Evolutionary conservation across 2,888 invertebrate genomes (phyloP).

Genomic region (Trachelus tabidus): DNA sequence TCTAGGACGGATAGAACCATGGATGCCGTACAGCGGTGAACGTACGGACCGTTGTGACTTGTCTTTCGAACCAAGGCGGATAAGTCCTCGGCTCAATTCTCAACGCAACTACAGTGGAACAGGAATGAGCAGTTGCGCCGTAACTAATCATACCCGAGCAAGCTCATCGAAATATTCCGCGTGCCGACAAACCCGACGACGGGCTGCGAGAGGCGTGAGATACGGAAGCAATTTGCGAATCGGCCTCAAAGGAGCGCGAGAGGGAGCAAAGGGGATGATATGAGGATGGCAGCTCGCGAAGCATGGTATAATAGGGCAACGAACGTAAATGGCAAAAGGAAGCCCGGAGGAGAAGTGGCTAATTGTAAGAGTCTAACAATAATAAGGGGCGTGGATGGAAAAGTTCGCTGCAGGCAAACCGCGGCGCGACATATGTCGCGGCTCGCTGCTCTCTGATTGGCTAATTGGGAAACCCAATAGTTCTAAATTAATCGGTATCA

Average conservation of each 20-base stretch:
- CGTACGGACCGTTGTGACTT: background rate
- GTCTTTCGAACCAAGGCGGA: background rate
- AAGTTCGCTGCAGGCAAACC: slow-evolving; percentile 27
- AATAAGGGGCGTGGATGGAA: background rate
- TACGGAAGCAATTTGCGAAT: background rate
- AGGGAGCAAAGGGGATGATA: background rate
- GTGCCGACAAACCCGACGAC: background rate
- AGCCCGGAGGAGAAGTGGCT: background rate
- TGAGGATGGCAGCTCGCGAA: background rate
- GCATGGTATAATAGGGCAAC: background rate
- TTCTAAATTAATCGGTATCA: slow-evolving; percentile 67
- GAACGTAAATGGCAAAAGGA: background rate
- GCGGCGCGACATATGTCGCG: background rate
- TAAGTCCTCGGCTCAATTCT: background rate
- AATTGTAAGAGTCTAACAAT: background rate
- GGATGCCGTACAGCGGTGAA: no score
- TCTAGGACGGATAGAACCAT: background rate
- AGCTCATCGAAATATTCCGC: slow-evolving; percentile 1
- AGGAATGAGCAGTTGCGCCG: background rate
- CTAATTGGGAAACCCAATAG: slow-evolving; percentile 66
- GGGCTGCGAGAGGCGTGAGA: background rate
- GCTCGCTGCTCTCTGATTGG: slow-evolving; percentile 51
- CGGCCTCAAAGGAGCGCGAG: background rate
- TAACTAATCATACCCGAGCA: slow-evolving; percentile 1
- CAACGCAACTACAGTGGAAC: background rate